These are phyloP conservation scores for Pantelozetes paolii DNA, from an alignment of 2,888 invertebrate species.

Conservation along the genomic window DNA sequence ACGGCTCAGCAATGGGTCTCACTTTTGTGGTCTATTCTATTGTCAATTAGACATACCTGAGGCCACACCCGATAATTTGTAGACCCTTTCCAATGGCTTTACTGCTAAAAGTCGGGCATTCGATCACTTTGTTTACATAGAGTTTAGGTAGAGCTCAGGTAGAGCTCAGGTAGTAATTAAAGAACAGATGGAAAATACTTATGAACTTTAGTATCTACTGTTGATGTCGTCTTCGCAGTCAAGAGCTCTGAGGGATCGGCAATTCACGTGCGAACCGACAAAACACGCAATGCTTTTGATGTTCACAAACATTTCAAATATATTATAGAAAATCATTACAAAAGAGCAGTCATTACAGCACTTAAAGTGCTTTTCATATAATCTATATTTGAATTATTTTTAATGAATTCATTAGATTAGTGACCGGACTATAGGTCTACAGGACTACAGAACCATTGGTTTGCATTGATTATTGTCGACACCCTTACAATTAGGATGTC, in stretches of 20 bases:
- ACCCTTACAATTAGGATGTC: background rate
- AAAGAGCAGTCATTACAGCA: background rate
- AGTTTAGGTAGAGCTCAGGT: too few relatives aligned
- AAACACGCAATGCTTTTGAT: background rate
- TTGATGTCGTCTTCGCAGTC: background rate
- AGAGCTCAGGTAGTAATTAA: conserved; percentile 6
- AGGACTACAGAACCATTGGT: background rate
- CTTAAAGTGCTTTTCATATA: conserved; percentile 1
- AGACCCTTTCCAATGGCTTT: background rate
- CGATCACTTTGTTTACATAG: background rate
- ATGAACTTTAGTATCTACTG: background rate
- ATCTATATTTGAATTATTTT: background rate
- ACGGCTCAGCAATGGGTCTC: background rate
- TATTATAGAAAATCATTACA: background rate
- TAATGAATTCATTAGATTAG: background rate
- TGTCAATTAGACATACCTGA: background rate
- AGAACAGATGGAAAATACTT: conserved; percentile 9
- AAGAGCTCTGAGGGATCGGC: background rate
- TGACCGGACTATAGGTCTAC: background rate
- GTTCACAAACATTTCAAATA: background rate
- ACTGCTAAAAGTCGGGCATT: background rate
- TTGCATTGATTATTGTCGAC: background rate
- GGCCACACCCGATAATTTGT: conserved; percentile 10
- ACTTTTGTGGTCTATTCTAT: background rate
- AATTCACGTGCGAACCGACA: background rate